Percentiles rank a stretch among this genome's conserved stretches.
These are phyloP conservation scores for Lycocorax pyrrhopterus DNA, from an alignment of 2,113 vertebrate genomes.

Conservation along the genomic window DNA sequence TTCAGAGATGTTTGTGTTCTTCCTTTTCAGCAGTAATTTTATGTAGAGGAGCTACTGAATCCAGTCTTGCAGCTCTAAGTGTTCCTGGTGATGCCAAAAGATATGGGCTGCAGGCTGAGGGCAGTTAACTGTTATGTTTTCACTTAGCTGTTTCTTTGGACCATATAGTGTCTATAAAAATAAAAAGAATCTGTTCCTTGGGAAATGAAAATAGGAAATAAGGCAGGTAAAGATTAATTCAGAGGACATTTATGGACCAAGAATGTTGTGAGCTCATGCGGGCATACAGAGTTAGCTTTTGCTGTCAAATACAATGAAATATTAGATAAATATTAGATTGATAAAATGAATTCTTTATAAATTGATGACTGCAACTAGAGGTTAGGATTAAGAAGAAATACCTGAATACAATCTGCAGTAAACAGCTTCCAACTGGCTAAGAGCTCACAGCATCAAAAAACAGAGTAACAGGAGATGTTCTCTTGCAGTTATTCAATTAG, in stretches of 20 bases:
- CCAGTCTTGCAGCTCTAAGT: not conserved
- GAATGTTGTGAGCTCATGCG: not conserved
- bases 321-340: not conserved
- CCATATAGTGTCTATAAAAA: not conserved
- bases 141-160: not conserved
- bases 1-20: not conserved
- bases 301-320: not conserved
- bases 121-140: conserved; percentile 12
- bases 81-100: not conserved
- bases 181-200: not conserved
- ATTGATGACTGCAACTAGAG: not conserved
- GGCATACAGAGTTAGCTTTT: not conserved
- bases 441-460: not conserved
- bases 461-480: not conserved
- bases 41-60: not conserved
- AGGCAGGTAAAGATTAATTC: not conserved
- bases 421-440: not conserved
- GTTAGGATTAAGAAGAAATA: not conserved
- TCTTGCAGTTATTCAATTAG: not conserved
- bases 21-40: not conserved
- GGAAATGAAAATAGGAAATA: conserved; percentile 3
- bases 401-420: not conserved
- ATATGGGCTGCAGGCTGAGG: not conserved
- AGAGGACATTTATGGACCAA: not conserved
- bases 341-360: not conserved